phyloP scores from a whole-genome alignment of 2,113 vertebrate species.

The Phainopepla nitens region DNA sequence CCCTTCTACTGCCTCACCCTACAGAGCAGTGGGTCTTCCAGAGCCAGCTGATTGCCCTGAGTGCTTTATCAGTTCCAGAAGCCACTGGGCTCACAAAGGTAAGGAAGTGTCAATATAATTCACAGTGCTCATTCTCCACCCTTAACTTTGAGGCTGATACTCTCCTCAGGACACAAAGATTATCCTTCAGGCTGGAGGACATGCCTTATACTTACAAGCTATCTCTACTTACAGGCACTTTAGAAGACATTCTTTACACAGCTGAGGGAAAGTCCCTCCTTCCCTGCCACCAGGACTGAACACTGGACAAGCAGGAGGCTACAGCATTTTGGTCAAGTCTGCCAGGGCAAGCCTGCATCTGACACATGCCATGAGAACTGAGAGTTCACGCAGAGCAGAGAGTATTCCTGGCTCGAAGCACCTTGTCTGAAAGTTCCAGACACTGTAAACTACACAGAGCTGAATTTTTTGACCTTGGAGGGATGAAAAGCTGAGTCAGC shows the following conservation, averaged over 20 bases:
- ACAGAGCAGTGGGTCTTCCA: fast-evolving
- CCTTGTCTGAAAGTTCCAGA: neutral
- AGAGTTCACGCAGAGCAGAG: neutral
- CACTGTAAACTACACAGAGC: neutral
- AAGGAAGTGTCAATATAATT: neutral
- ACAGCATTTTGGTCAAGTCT: neutral
- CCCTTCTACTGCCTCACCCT: neutral
- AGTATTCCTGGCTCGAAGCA: neutral
- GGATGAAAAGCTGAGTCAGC: constrained; percentile 52
- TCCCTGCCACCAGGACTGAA: fast-evolving
- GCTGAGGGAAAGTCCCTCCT: neutral
- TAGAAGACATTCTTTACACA: neutral
- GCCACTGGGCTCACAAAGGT: neutral
- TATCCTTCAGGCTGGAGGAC: neutral
- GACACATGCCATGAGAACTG: neutral
- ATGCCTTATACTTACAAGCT: neutral
- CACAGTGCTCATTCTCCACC: neutral
- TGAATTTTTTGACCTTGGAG: constrained; percentile 41
- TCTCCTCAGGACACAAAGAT: neutral
- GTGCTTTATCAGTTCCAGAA: neutral
- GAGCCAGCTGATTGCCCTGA: neutral
- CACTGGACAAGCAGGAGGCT: neutral
- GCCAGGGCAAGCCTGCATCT: neutral
- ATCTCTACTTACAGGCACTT: neutral
- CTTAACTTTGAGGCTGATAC: neutral